Base-by-base conservation (phyloP, 2,797 vertebrate species). In the Vultur gryphus region DNA sequence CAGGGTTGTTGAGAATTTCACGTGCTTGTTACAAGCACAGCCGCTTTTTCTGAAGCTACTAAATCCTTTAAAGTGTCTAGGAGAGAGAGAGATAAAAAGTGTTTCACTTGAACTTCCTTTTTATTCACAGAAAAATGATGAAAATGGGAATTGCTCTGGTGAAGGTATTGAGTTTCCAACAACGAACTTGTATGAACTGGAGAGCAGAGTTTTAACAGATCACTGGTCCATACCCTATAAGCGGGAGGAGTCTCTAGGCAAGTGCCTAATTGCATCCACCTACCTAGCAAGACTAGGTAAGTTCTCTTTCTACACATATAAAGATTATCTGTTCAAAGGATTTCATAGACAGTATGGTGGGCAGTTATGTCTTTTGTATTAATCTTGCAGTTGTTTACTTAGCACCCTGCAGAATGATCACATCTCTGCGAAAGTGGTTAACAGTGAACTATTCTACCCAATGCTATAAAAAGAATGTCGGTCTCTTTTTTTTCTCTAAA, bases 151-250 rank as follows among this genome's bases (percentile, higher is more conserved):
- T 97, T 99, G 99, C 97, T 99, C 99, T 6, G 99, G 99, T 37
- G 99, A 99, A 97, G 99, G 98, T 93, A 99, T 99, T 98, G 99
- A 99, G 97, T 99, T 99, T 96, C 99, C 99, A 97, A 99, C 99
- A 98, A 99, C 99, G 61, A 99, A 99, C 97, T 97, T 99, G 94
- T 99, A 99, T 52, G 99, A 99, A 95, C 97, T 99, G 98, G 99
- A 99, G 98, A 99, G 99, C 96, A 98, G 99, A 49, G 99, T 99
- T 95, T 98, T 99, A 90, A 99, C 99, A 33, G 99, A 99, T 96
- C 99, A 99, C 96, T 99, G 99, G 99, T 99, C 99, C 88, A 99
- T 99, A 95, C 99, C 99, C 10, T 99, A 99, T 96, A 99, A 99
- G 97, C 97, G 99, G 80, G 99, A 99, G 85, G 99, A 99, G 96